These are phyloP conservation scores for Ianthella basta DNA, from an alignment of 37 sponge, comb jelly and placozoan genomes.

Conservation along the genomic window DNA sequence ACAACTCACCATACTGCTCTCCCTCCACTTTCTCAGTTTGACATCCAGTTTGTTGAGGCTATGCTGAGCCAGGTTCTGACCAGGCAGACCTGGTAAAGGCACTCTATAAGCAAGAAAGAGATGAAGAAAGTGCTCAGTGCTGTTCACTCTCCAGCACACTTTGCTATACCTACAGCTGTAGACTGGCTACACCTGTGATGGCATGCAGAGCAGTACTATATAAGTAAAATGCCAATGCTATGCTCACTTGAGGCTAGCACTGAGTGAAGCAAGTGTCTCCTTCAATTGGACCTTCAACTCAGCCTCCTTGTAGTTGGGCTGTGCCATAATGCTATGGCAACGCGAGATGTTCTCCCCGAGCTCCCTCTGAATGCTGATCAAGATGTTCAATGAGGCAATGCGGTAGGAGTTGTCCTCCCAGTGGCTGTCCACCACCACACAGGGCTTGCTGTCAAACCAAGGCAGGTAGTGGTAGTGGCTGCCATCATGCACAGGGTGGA, in stretches of 20 bases:
- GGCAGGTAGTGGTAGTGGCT: constrained; percentile 69
- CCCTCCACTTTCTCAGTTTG: background rate
- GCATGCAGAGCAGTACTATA: background rate
- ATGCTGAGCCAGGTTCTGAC: background rate
- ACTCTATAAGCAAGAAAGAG: background rate
- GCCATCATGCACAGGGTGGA: constrained; percentile 57
- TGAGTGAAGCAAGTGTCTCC: constrained; percentile 38
- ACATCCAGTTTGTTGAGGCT: constrained; percentile 35
- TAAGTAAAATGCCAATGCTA: constrained; percentile 34
- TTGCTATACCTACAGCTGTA: background rate
- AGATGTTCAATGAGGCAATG: constrained; percentile 51
- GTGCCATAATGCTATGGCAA: constrained; percentile 59
- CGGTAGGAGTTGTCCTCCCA: constrained; percentile 96
- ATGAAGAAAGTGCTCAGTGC: background rate
- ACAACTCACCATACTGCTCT: constrained; percentile 10
- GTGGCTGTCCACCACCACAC: constrained; percentile 72
- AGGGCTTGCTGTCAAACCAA: constrained; percentile 74
- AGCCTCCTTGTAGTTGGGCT: constrained; percentile 52
- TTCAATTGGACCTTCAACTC: constrained; percentile 48
- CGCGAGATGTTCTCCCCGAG: constrained; percentile 40
- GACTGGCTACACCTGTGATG: no score
- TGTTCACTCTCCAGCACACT: background rate
- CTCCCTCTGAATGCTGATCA: constrained; percentile 31
- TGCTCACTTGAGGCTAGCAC: constrained; percentile 50
- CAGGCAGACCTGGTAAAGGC: constrained; percentile 9